Base-by-base conservation (phyloP, 2,888 invertebrate genomes). In the Molanna angustata region DNA sequence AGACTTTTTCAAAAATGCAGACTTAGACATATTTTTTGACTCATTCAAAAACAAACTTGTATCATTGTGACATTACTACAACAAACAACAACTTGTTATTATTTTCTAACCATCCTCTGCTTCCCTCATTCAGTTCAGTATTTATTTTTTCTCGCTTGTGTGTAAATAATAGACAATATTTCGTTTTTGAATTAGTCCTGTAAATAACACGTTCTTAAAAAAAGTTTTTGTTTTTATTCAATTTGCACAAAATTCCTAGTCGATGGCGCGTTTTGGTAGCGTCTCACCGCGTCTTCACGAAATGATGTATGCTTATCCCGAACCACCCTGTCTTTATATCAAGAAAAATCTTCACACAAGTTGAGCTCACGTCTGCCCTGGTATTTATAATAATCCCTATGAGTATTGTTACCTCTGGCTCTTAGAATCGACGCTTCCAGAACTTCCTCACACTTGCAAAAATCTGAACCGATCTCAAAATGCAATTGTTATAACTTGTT, bases 331-430 rank as follows among this genome's bases (percentile, higher is more conserved):
- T 45, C 43, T 18, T 62, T 55, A 60, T 49, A 53, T 55, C 55
- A 51, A 51, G 51, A 47, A 55, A 55, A 51, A 51, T 39, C 43
- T 13, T 27, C 37, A 21, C 35, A 33, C 21, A 31, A 18, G 32
- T 14, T 19, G 14, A 22, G 18, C 41, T 43, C 54, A 49, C 50
- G 50, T 54, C 47, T 44, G 43, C 37, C 43, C 20, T 18, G 31
- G 49, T 48, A 54, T 54, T 57, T 57, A 52, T 58, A 45, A 58
- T 58, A 58, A 58, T 58, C 58, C 58, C 42, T 50, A 45, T 22
- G 42, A 35, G 54, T 52, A 54, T 57, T 57, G 57, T 58, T 58
- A 53, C 50, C 46, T 27, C 47, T 54, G 48, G 33, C 47, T 41
- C 33, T 9, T 31, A 18, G 47, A 52, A 43, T 52, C 48, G 42